Conservation (phyloP, 2,797 vertebrate species). For the Pelobates cultripes region DNA sequence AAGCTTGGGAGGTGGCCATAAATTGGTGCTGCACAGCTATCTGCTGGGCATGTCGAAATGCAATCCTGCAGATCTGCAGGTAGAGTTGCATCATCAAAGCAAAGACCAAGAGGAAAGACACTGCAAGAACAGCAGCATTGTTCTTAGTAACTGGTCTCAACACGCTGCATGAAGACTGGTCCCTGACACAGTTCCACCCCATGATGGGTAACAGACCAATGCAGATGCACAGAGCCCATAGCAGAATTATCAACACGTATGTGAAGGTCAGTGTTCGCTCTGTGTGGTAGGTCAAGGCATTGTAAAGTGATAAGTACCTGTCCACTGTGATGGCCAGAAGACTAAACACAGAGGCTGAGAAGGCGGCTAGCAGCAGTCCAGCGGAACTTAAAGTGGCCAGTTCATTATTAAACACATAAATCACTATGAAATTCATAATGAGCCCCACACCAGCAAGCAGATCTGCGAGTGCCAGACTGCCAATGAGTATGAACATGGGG, state of each 20-base stretch:
- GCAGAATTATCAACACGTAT: conserved; percentile 78
- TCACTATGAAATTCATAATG: conserved; percentile 84
- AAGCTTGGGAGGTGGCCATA: conserved; percentile 77
- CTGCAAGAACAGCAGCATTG: conserved; percentile 84
- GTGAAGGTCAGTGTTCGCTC: conserved; percentile 84
- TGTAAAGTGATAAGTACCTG: conserved; percentile 90
- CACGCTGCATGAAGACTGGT: conserved; percentile 82
- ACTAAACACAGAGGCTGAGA: conserved; percentile 88
- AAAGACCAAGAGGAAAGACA: conserved; percentile 86
- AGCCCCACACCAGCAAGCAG: conserved; percentile 86
- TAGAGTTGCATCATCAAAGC: conserved; percentile 91
- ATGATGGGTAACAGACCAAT: conserved; percentile 82
- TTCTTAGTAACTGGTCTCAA: conserved; percentile 85
- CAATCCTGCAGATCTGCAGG: conserved; percentile 90
- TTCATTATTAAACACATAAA: conserved; percentile 77
- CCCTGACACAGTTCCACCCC: conserved; percentile 88
- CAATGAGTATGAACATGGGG: conserved; percentile 86
- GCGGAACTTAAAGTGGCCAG: conserved; percentile 79
- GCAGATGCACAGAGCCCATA: conserved; percentile 80
- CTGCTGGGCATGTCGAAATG: conserved; percentile 89
- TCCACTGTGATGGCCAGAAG: conserved; percentile 90
- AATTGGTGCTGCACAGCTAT: conserved; percentile 92
- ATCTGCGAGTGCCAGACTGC: conserved; percentile 85
- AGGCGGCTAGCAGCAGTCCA: conserved; percentile 82
- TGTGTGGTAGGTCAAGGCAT: conserved; percentile 90